Base-by-base conservation (phyloP, 2,797 vertebrate genomes). In the Enteromius radiatus region DNA sequence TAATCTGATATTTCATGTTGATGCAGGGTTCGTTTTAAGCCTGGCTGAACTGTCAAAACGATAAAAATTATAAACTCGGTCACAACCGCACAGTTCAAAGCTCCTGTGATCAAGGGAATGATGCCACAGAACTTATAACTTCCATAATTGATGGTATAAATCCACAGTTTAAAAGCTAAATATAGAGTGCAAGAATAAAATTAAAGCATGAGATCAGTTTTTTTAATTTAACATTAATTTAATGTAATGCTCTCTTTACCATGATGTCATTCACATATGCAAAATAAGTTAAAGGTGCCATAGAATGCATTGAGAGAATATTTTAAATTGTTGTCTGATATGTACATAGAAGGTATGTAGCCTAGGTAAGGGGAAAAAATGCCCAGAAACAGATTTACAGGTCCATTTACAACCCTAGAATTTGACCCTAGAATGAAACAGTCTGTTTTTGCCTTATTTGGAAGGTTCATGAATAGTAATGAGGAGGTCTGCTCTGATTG, bases 41-140 rank as follows among this genome's bases (percentile, higher is more conserved):
- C 10, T 82, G 80, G 71, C 70, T 75, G 43, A 81, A 7, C 64
- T 43, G 64, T 79, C 67, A 80, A 63, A 80, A 56, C 78, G 47
- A 21, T 33, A 61, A 12, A 12, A 36, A 36, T 61, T 54, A 61
- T 31, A 6, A 23, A 47, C 21, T 63, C 19, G 3, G 67, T 61
- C 21, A 47, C 47, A 80, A 49, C 65, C 10, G 9, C 64, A 69
- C 23, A 56, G 17, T 69, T 69, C 36, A 69, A 56, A 79, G 65
- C n/a, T 69, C 36, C 38, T 69, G 49, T 28, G 23, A 79, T 79
- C 36, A 69, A 56, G 36, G 49, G 10, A 69, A 68, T 65, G 31
- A 79, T 43, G 1, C 36, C 33, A 43, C 17, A 54, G 23, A 11
- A 38, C 21, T 54, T 56, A 56, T 15, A 69, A 68, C 12, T 56